Evolutionary conservation across 2,797 vertebrate species (phyloP).

Genomic region (Anabas testudineus): DNA sequence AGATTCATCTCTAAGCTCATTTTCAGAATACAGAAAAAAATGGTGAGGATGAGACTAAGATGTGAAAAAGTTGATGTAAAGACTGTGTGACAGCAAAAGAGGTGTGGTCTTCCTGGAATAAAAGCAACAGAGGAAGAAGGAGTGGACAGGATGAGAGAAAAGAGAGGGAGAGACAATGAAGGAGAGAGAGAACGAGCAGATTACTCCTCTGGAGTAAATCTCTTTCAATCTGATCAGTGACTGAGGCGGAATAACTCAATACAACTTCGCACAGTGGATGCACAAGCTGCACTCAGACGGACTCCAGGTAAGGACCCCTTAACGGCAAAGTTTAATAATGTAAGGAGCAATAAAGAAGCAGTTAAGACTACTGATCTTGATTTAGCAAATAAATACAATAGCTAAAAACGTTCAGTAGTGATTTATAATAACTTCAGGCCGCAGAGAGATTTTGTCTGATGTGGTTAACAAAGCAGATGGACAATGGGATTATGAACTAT

Average conservation of each 20-base stretch:
- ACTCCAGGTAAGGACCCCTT: constrained; percentile 54
- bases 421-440: not conserved
- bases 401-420: not conserved
- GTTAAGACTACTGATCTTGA: not conserved
- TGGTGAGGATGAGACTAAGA: not conserved
- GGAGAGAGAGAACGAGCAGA: constrained; percentile 61
- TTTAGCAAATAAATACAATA: not conserved
- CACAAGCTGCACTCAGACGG: constrained; percentile 8
- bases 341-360: not conserved
- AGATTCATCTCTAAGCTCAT: not conserved
- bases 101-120: constrained; percentile 54
- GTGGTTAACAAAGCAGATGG: too few relatives aligned
- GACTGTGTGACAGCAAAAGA: constrained; percentile 33
- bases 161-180: constrained; percentile 47
- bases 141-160: constrained; percentile 41
- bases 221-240: constrained; percentile 74
- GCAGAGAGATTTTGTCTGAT: not conserved
- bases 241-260: constrained; percentile 50
- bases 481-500: not conserved
- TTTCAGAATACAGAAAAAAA: constrained; percentile 2
- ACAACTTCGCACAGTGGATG: constrained; percentile 33
- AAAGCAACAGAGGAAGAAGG: constrained; percentile 34
- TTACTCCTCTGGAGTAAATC: constrained; percentile 73
- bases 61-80: constrained; percentile 14
- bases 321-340: not conserved